Percentiles rank a stretch among this genome's conserved stretches.
These are phyloP conservation scores for Mandrillus leucophaeus DNA, from an alignment of 2,113 vertebrate species.

Conservation along the genomic window DNA sequence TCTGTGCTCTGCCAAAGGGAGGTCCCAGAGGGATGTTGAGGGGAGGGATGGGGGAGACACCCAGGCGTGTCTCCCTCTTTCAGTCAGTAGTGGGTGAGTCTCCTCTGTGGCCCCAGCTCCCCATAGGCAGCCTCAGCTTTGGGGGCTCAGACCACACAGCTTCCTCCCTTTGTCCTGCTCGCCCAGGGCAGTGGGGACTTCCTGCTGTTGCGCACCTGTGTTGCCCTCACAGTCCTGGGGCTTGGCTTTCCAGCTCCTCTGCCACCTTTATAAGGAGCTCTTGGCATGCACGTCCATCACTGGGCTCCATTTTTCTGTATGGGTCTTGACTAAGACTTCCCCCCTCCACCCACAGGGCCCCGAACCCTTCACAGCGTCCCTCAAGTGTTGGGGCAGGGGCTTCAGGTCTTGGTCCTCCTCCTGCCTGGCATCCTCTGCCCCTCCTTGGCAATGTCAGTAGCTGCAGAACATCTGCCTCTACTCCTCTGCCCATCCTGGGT, in stretches of 20 bases:
- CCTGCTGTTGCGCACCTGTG: too few species aligned
- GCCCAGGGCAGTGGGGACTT: neutral
- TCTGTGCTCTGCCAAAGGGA: neutral
- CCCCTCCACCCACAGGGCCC: too few species aligned
- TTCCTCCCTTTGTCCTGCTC: neutral
- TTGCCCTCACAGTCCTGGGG: neutral
- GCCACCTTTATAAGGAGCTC: rapidly evolving
- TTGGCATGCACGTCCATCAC: rapidly evolving
- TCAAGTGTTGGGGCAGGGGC: neutral
- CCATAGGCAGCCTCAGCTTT: too few species aligned
- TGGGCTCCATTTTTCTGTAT: neutral
- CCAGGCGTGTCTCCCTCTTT: neutral
- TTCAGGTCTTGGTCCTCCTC: neutral
- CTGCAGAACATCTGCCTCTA: too few species aligned
- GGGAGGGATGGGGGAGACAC: neutral
- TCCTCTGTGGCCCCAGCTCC: neutral
- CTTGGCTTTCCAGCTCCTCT: neutral
- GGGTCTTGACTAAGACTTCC: neutral
- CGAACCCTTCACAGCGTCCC: neutral
- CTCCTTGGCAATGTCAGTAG: neutral
- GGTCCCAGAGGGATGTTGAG: neutral
- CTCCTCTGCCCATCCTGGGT: too few species aligned
- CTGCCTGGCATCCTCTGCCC: neutral
- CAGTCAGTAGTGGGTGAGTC: neutral
- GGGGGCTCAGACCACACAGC: too few species aligned